Base-by-base conservation (phyloP, 2,113 vertebrate genomes). In the Mohoua ochrocephala region DNA sequence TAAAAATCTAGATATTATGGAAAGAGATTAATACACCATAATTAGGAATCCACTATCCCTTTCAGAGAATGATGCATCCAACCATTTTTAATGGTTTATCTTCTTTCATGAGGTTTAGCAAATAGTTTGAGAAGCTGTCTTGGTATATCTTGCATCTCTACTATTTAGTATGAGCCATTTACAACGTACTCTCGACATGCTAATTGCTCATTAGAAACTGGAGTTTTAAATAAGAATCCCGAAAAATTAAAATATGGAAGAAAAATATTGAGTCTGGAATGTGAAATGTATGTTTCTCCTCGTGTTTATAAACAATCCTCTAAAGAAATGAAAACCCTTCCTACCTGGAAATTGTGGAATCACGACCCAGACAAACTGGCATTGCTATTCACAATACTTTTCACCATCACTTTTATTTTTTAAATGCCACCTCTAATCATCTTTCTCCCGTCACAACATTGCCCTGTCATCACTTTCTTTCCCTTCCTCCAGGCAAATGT, bases 401-500 rank as follows among this genome's bases (percentile, higher is more conserved):
- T 76, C 69, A 27, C 23, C 5, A 27, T 57, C 56, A 60, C 24
- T 85, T 89, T 67, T 59, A 28, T 81, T 94, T 94, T 91, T 77
- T 24, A 86, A 95, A 81, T 81, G 91, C 16, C 92, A 93, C 31
- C 15, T 91, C 44, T 67, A 61, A 84, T 82, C 20, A 81, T 63
- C 49, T 86, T 81, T 84, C 79, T 71, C 68, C 56, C 4, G 0
- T 76, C 81, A 78, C 47, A 94, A 71, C 59, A 47, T 68, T 90
- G 69, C 56, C 52, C 83, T 95, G 76, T 87, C 90, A 93, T 94
- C 83, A 74, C 75, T 83, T 93, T 44, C 59, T 52, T 89, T 90
- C 89, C 69, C 69, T 86, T 93, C 92, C 87, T 89, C 39, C 73
- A 68, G 96, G 92, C 95, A 92, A 90, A 87, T 4, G 22, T 59